Base-by-base conservation (phyloP, 1,140 invertebrate species). In the Philaenus spumarius region DNA sequence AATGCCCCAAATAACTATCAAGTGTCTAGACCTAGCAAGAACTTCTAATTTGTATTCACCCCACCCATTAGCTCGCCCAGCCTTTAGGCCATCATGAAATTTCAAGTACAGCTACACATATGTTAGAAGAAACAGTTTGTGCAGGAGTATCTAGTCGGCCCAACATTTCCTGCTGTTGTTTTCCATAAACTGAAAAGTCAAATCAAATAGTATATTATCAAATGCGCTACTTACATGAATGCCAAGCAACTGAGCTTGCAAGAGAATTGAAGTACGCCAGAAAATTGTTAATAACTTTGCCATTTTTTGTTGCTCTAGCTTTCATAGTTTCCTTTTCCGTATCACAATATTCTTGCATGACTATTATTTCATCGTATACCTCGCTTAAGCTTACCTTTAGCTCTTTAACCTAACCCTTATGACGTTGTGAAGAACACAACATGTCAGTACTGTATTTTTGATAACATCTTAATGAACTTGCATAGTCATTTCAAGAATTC, bases 401-500 rank as follows among this genome's bases (percentile, higher is more conserved):
- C n/a, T n/a, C n/a, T n/a, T n/a, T n/a, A n/a, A n/a, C n/a, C 15
- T 51, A 17, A 7, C 2, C 20, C 24, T 26, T 34, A 51, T 51
- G 9, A 51, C 3, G 26, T 51, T 51, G 48, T 51, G 52, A 4
- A 55, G 37, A 17, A 55, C 52, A 24, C 52, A 55, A 59, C 61
- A 65, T 5, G 64, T 61, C 64, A 71, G 60, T 7, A 68, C 65
- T 48, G 73, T 34, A 43, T 53, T 20, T 45, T 63, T 17, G 3
- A 60, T 64, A 50, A 55, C 68, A 43, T 68, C 43, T 48, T 62
- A 61, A 30, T 68, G 48, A 19, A 72, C 40, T 43, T 63, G 23
- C n/a, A 73, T 69, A 30, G 68, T 64, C 19, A 43, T 63, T 63
- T 64, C 55, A 15, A 76, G 72, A 46, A 76, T 66, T 63, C 73